Percentiles rank a stretch among this genome's conserved stretches.
These are phyloP conservation scores for Ferrisia virgata DNA, from an alignment of 2,888 invertebrate genomes.

Conservation along the genomic window DNA sequence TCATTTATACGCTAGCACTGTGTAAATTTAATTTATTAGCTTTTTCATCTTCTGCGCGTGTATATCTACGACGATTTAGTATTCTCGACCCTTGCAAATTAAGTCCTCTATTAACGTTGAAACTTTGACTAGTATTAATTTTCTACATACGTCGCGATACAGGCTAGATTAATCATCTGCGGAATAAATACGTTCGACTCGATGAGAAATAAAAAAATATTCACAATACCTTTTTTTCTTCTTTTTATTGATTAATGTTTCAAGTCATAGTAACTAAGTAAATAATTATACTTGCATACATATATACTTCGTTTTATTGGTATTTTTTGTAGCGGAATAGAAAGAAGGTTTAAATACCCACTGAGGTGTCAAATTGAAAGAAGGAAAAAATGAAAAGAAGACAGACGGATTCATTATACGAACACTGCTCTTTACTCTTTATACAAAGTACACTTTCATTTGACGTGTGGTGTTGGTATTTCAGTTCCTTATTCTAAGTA, in stretches of 20 bases:
- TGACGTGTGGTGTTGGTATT: neutral
- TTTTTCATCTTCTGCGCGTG: constrained; percentile 5
- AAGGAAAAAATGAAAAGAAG: too few relatives aligned
- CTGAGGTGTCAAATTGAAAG: too few relatives aligned
- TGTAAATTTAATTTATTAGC: constrained; percentile 43
- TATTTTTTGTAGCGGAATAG: neutral
- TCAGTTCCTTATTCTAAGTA: neutral
- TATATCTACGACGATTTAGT: neutral
- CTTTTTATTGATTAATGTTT: neutral
- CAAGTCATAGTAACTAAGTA: too few relatives aligned
- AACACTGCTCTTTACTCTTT: neutral
- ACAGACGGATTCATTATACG: too few relatives aligned
- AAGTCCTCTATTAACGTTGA: neutral
- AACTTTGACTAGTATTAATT: neutral
- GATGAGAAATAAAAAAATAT: neutral
- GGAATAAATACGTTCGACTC: neutral
- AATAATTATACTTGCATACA: too few relatives aligned
- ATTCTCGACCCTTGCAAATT: neutral
- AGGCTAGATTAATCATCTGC: neutral
- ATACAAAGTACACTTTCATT: neutral
- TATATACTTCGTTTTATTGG: neutral
- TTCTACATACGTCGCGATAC: neutral
- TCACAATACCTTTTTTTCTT: too few relatives aligned
- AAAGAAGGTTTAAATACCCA: neutral
- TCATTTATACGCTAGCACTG: neutral